These are phyloP conservation scores for Drosophila oshimai DNA, from an alignment of 1,140 invertebrate genomes.

Conservation along the genomic window DNA sequence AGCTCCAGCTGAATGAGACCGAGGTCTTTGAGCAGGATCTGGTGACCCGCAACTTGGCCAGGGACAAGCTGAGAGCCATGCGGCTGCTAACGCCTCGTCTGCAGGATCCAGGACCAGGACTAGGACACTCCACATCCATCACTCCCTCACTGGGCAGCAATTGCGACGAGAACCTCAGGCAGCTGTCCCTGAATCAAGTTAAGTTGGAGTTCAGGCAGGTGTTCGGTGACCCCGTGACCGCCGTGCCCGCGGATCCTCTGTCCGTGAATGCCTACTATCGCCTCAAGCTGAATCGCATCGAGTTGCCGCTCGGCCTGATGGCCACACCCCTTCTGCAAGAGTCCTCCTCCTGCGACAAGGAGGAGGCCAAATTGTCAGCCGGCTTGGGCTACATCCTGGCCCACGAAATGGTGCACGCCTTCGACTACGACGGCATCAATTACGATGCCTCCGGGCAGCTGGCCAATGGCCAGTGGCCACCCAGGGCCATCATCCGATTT, in stretches of 20 bases:
- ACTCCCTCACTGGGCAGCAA: neutral
- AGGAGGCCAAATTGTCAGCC: conserved; percentile 28
- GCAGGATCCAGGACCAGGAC: neutral
- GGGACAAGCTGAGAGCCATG: conserved; percentile 64
- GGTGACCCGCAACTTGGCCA: conserved; percentile 24
- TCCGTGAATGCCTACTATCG: conserved; percentile 74
- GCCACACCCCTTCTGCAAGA: conserved; percentile 15
- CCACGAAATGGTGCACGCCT: conserved; percentile 73
- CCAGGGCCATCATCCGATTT: conserved; percentile 63
- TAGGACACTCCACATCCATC: no score
- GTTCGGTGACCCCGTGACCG: neutral
- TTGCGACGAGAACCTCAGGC: conserved; percentile 60
- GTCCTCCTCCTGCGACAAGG: neutral
- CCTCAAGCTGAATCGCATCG: conserved; percentile 65
- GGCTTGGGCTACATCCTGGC: conserved; percentile 63
- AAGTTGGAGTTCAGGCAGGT: conserved; percentile 30
- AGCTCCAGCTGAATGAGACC: conserved; percentile 48
- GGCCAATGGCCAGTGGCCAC: conserved; percentile 49
- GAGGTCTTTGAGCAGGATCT: conserved; percentile 52
- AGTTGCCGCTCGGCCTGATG: conserved; percentile 67
- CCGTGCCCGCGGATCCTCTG: conserved; percentile 38
- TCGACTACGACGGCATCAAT: conserved; percentile 76
- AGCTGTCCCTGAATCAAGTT: conserved; percentile 34
- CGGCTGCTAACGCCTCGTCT: conserved; percentile 40
- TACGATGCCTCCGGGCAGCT: conserved; percentile 62